A percentile compares a stretch with the other conserved stretches of the same genome.
Evolutionary conservation across 2,113 vertebrate genomes (phyloP).

Genomic region (Trichechus manatus): DNA sequence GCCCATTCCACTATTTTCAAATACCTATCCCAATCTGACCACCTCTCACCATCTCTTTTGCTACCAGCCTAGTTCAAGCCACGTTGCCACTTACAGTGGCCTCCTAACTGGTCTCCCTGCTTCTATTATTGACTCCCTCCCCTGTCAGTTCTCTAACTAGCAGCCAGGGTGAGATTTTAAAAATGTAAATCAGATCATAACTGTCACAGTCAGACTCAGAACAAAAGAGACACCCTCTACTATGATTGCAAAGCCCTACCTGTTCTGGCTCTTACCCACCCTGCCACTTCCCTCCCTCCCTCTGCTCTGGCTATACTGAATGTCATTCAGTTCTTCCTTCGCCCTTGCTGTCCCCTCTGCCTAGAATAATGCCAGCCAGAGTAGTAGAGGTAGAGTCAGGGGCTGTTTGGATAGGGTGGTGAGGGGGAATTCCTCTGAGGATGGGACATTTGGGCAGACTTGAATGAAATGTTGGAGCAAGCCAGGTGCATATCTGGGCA

Average conservation of each 20-base stretch:
- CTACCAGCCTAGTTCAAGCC: not conserved
- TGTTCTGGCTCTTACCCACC: not conserved
- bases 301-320: not conserved
- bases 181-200: not conserved
- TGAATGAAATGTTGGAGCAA: not conserved
- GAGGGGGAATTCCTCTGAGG: not conserved
- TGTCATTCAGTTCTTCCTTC: not conserved
- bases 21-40: not conserved
- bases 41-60: not conserved
- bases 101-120: not conserved
- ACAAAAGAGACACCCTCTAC: not conserved
- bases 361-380: not conserved
- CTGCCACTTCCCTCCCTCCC: not conserved
- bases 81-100: rapidly evolving
- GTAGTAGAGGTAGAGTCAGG: not conserved
- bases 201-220: not conserved
- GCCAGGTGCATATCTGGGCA: not conserved
- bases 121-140: not conserved
- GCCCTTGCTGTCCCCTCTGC: not conserved
- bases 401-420: not conserved
- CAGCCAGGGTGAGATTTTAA: not conserved
- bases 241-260: not conserved
- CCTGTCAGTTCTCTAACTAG: not conserved
- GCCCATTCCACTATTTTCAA: not conserved
- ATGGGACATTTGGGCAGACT: not conserved